Evolutionary conservation across 2,888 invertebrate genomes (phyloP).

Genomic region (Anarsia innoxiella): DNA sequence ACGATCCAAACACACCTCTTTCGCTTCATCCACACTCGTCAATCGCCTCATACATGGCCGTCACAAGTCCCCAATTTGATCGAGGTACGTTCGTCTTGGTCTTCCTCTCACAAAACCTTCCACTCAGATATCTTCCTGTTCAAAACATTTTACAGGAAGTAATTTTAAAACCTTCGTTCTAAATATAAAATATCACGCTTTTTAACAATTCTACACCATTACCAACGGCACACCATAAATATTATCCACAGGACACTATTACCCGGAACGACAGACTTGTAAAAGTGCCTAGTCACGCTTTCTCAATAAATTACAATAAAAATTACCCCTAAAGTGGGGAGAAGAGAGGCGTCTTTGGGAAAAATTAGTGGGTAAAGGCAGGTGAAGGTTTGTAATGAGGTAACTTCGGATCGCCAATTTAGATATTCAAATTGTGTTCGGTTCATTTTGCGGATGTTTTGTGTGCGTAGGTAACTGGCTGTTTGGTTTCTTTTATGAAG

Average conservation of each 20-base stretch:
- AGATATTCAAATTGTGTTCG: constrained; percentile 70
- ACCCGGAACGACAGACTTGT: constrained; percentile 26
- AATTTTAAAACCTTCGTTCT: too few species aligned
- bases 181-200: background rate
- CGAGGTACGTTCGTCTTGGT: too few species aligned
- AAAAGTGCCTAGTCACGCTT: constrained; percentile 63
- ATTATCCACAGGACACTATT: constrained; percentile 30
- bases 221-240: too few species aligned
- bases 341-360: constrained; percentile 28
- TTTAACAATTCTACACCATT: constrained; percentile 3
- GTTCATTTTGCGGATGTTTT: constrained; percentile 18
- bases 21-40: too few species aligned
- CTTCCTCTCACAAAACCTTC: too few species aligned
- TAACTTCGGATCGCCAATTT: constrained; percentile 69
- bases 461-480: too few species aligned
- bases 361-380: constrained; percentile 54
- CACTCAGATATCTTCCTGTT: too few species aligned
- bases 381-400: constrained; percentile 62
- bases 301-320: constrained; percentile 67
- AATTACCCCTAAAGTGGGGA: constrained; percentile 46
- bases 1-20: too few species aligned
- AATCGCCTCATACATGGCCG: too few species aligned
- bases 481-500: too few species aligned
- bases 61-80: too few species aligned
- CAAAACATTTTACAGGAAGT: too few species aligned